Base-by-base conservation (phyloP, 2,113 vertebrate genomes). In the Nerophis ophidion region DNA sequence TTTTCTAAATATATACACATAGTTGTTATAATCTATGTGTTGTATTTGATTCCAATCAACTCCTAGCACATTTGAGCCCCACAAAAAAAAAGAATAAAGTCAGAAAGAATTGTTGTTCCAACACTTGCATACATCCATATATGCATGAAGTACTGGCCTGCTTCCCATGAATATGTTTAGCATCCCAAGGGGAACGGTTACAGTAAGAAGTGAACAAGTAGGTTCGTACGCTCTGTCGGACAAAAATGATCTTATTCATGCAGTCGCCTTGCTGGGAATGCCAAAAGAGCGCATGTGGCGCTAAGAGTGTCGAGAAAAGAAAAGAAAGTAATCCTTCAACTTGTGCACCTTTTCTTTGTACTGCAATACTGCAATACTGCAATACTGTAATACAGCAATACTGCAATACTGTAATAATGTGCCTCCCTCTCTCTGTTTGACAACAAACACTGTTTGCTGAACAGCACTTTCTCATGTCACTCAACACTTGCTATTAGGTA, bases 211-310 rank as follows among this genome's bases (percentile, higher is more conserved):
- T 52, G 70, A 75, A 74, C 68, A 60, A 52, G 56, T 48, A 50
- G 4, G 65, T 74, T 75, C 69, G 76, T 76, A 77, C 62, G 66
- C 54, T 54, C 11, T 13, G 66, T 40, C 8, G 61, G 76, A 26
- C 26, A 26, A 26, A 26, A 26, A 26, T 75, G 72, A 82, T 76
- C 81, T 81, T 65, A 79, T 78, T 83, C 72, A 61, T 60, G 17
- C 65, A 55, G 14, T 48, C 44, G 10, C 8, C 11, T 44, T 16
- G 44, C 49, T 67, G 11, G 46, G 80, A 62, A 47, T 73, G 79
- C 75, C 72, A 60, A 74, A 80, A 75, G 52, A 59, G 34, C 26
- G 52, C 35, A 36, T 5, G 26, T 48, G 63, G 26, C 52, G 35
- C 48, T 19, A 36, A 40, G 10, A 40, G 33, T 11, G 53, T 38